Percentiles rank a stretch among this genome's conserved stretches.
phyloP scores from a whole-genome alignment of 2,888 invertebrate species.

The Agrochola circellaris region DNA sequence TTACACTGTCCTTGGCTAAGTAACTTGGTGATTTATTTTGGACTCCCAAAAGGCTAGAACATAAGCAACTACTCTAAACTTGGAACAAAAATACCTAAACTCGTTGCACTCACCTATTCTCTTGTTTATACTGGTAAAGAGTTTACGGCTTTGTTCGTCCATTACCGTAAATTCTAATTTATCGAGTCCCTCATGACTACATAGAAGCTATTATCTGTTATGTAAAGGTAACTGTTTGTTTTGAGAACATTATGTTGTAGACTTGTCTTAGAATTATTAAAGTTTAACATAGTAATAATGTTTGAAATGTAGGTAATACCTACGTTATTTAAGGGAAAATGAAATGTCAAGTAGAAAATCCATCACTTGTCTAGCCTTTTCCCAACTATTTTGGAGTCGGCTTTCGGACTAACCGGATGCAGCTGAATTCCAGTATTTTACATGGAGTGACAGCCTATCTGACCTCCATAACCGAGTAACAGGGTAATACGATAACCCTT shows the following conservation, averaged over 20 bases:
- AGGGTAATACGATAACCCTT: too few relatives aligned
- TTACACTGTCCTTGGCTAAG: slow-evolving; percentile 12
- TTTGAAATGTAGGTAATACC: not conserved
- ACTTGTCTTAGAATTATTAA: slow-evolving; percentile 31
- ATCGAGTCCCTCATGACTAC: slow-evolving; percentile 65
- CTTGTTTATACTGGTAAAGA: slow-evolving; percentile 41
- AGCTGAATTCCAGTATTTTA: too few relatives aligned
- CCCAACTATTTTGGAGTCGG: too few relatives aligned
- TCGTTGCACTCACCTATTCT: slow-evolving; percentile 51
- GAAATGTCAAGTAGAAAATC: not conserved
- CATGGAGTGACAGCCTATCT: too few relatives aligned
- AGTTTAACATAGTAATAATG: not conserved
- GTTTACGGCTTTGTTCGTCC: slow-evolving; percentile 61
- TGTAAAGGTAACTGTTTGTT: slow-evolving; percentile 55
- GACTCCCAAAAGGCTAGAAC: slow-evolving; percentile 43
- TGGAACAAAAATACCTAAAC: slow-evolving; percentile 48
- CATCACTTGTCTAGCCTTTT: too few relatives aligned
- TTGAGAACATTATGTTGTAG: slow-evolving; percentile 42
- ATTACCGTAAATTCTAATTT: slow-evolving; percentile 73
- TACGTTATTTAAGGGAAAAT: not conserved
- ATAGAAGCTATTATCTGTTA: slow-evolving; percentile 41
- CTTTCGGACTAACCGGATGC: too few relatives aligned
- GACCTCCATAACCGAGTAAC: too few relatives aligned
- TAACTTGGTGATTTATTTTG: slow-evolving; percentile 28
- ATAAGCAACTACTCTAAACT: slow-evolving; percentile 56